These are phyloP conservation scores for Chironex yamaguchii DNA, from an alignment of 30 jellyfish, hydroid and myxozoan genomes.

Conservation along the genomic window DNA sequence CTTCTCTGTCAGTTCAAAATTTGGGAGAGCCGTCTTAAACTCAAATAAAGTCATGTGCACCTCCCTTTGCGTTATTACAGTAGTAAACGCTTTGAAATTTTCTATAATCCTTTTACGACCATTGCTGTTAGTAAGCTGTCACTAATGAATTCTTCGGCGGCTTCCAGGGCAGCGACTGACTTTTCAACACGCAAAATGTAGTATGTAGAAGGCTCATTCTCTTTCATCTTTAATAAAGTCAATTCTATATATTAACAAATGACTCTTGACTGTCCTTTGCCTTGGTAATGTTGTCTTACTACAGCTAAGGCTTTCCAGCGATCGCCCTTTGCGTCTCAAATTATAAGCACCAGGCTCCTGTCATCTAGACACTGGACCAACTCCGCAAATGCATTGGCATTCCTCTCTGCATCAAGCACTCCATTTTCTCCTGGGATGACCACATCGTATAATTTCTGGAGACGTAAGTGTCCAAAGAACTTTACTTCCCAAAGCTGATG, in stretches of 20 bases:
- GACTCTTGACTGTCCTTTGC: slow-evolving; percentile 53
- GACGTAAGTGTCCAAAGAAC: slow-evolving; percentile 16
- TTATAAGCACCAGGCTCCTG: slow-evolving; percentile 26
- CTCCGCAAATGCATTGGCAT: slow-evolving; percentile 46
- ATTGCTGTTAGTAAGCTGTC: slow-evolving; percentile 67
- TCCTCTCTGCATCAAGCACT: slow-evolving; percentile 15
- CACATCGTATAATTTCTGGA: too few species aligned
- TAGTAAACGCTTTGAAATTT: slow-evolving; percentile 27
- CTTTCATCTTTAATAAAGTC: slow-evolving; percentile 22
- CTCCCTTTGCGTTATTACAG: slow-evolving; percentile 33
- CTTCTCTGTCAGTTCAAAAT: slow-evolving; percentile 72
- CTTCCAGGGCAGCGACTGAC: slow-evolving; percentile 44
- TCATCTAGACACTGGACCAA: slow-evolving; percentile 52
- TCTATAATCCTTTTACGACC: slow-evolving; percentile 60
- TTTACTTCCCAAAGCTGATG: slow-evolving; percentile 1
- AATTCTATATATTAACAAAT: slow-evolving; percentile 32
- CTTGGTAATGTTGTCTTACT: slow-evolving; percentile 28
- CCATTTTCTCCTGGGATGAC: too few species aligned
- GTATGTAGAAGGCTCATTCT: slow-evolving; percentile 32
- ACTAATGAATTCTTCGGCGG: slow-evolving; percentile 39
- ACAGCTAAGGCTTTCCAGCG: slow-evolving; percentile 34
- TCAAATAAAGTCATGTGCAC: slow-evolving; percentile 38
- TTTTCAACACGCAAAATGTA: slow-evolving; percentile 44
- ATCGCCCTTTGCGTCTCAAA: slow-evolving; percentile 60
- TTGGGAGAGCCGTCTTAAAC: slow-evolving; percentile 70